Conservation (phyloP, 2,113 vertebrate species). For the Rousettus leschenaultii region DNA sequence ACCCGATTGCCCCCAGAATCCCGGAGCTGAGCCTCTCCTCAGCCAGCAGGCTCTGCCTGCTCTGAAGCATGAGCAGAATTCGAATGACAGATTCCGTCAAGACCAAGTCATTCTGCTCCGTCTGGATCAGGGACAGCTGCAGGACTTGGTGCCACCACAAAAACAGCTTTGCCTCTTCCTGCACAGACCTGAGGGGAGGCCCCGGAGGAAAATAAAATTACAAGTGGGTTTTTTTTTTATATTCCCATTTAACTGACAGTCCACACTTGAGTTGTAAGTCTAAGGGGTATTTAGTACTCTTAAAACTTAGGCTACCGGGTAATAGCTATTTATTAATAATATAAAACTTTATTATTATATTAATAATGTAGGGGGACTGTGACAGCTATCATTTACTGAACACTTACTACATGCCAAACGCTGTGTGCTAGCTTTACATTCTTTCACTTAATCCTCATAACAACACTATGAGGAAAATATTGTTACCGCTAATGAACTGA, state of each 20-base stretch:
- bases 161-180: slow-evolving; percentile 96
- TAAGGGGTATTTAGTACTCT: neutral
- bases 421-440: too few relatives aligned
- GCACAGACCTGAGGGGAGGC: slow-evolving; percentile 81
- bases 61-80: slow-evolving; percentile 86
- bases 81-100: slow-evolving; percentile 80
- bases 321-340: too few relatives aligned
- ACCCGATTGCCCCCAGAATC: slow-evolving; percentile 92
- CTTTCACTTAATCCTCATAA: neutral
- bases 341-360: neutral
- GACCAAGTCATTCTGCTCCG: slow-evolving; percentile 84
- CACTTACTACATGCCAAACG: accelerated
- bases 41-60: slow-evolving; percentile 87
- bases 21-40: slow-evolving; percentile 94
- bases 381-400: neutral
- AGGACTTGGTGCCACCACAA: slow-evolving; percentile 97
- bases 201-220: neutral
- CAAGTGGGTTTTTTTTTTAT: neutral
- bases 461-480: neutral
- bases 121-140: slow-evolving; percentile 89
- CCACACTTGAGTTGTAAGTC: neutral
- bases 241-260: neutral
- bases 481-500: neutral
- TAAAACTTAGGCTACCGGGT: neutral
- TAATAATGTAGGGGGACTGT: neutral